Evolutionary conservation across 2,888 invertebrate genomes (phyloP).

Genomic region (Helleia helle): DNA sequence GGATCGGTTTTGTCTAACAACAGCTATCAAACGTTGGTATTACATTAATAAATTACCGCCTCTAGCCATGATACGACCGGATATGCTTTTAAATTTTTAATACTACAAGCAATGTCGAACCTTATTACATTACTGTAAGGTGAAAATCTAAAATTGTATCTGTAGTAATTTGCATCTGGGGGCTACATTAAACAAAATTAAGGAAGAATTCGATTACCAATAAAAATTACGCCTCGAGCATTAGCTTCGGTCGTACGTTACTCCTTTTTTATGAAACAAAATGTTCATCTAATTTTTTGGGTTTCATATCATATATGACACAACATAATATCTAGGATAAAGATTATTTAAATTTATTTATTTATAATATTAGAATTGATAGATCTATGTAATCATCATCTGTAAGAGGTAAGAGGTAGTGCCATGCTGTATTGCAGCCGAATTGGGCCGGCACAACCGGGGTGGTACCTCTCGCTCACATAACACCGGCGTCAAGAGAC

Average conservation of each 20-base stretch:
- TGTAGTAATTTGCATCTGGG: conserved; percentile 52
- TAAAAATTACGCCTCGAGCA: conserved; percentile 57
- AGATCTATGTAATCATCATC: too few species aligned
- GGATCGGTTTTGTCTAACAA: conserved; percentile 53
- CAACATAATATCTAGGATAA: too few species aligned
- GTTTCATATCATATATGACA: conserved; percentile 8
- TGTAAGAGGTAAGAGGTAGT: too few species aligned
- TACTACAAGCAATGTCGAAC: conserved; percentile 21
- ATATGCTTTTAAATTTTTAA: conserved; percentile 39
- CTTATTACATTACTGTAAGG: conserved; percentile 14
- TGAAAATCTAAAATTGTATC: conserved; percentile 19
- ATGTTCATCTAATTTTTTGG: conserved; percentile 19
- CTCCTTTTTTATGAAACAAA: conserved; percentile 28
- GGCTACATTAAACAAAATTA: conserved; percentile 67
- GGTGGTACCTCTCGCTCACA: too few species aligned
- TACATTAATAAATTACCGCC: conserved; percentile 65
- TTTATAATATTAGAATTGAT: too few species aligned
- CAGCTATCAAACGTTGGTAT: conserved; percentile 52
- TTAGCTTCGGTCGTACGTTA: conserved; percentile 44
- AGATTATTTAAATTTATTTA: too few species aligned
- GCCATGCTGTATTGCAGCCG: too few species aligned
- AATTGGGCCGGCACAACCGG: too few species aligned
- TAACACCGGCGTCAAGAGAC: too few species aligned
- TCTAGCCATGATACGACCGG: conserved; percentile 55
- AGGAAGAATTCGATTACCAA: conserved; percentile 60